Percentiles rank a stretch among this genome's conserved stretches.
Evolutionary conservation across 2,888 invertebrate genomes (phyloP).

Genomic region (Heterodera filipjevi): DNA sequence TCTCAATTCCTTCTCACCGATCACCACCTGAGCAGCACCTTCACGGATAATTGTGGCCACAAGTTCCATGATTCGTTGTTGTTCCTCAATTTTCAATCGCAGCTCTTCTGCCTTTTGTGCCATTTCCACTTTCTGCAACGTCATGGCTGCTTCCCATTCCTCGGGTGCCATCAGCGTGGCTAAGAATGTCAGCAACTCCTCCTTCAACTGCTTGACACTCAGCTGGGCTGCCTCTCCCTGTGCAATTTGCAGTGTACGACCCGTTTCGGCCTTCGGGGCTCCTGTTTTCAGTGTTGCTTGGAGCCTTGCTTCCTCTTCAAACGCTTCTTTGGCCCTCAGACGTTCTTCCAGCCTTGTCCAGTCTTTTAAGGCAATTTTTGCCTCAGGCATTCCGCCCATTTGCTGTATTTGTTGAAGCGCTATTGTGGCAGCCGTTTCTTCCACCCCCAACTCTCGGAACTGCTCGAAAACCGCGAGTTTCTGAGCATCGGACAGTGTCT

Average conservation of each 20-base stretch:
- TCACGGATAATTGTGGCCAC: neutral
- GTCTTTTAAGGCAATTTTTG: neutral
- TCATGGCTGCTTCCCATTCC: neutral
- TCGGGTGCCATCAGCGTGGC: conserved; percentile 7
- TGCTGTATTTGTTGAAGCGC: neutral
- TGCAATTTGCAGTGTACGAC: conserved; percentile 2
- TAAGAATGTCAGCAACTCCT: neutral
- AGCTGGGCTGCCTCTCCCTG: neutral
- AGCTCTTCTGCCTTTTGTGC: neutral
- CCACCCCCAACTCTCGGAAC: neutral
- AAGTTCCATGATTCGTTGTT: neutral
- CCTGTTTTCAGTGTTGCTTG: conserved; percentile 1
- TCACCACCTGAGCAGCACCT: neutral
- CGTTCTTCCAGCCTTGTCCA: neutral
- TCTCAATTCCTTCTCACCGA: neutral
- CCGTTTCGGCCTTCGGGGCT: neutral
- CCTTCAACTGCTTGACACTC: neutral
- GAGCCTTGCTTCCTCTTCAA: conserved; percentile 22
- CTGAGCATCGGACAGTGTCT: neutral
- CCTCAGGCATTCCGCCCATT: conserved; percentile 5
- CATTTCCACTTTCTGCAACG: neutral
- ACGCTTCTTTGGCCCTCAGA: conserved; percentile 6
- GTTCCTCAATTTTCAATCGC: neutral
- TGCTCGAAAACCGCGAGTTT: neutral
- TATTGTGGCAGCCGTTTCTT: neutral